These are phyloP conservation scores for Nasonia giraulti DNA, from an alignment of 1,140 invertebrate species.

Conservation along the genomic window DNA sequence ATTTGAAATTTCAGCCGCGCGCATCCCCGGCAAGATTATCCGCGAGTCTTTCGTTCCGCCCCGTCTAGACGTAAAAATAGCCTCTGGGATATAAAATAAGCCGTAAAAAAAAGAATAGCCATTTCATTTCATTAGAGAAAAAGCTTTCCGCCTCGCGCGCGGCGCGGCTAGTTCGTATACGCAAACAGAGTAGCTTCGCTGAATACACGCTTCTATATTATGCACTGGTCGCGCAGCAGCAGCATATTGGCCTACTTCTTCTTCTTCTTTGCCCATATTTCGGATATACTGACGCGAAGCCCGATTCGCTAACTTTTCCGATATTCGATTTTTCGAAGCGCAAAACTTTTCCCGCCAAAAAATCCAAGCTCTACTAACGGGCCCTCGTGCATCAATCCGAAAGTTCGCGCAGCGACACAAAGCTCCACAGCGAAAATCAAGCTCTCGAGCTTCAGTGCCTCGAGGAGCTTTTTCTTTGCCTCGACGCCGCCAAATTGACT, in stretches of 20 bases:
- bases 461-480: not conserved
- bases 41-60: not conserved
- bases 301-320: no score
- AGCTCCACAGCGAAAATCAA: not conserved
- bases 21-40: not conserved
- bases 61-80: conserved; percentile 2
- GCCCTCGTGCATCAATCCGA: not conserved
- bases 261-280: no score
- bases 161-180: not conserved
- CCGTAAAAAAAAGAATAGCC: conserved; percentile 6
- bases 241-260: conserved; percentile 2
- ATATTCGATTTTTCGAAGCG: not conserved
- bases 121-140: conserved; percentile 35
- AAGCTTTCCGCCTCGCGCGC: not conserved
- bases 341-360: not conserved
- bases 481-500: not conserved
- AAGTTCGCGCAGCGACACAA: not conserved
- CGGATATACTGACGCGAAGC: no score
- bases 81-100: not conserved
- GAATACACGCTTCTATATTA: not conserved
- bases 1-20: not conserved
- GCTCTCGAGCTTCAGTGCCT: not conserved
- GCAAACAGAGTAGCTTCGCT: not conserved
- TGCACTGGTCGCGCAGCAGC: not conserved
- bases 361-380: no score